phyloP scores from a whole-genome alignment of 2,797 vertebrate species.

The Huso huso region DNA sequence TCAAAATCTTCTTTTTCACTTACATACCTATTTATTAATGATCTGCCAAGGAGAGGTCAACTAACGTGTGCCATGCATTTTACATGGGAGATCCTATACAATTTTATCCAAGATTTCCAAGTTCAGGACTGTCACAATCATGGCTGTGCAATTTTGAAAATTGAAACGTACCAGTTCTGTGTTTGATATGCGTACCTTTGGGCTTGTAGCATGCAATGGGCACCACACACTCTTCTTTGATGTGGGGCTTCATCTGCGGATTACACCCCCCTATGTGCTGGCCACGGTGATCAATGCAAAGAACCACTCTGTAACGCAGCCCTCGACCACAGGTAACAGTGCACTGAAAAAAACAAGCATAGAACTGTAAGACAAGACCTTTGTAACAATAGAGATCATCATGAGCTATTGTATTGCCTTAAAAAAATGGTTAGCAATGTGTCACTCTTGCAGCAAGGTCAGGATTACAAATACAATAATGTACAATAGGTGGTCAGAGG shows the following conservation, averaged over 20 bases:
- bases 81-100: not conserved
- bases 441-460: too few species aligned
- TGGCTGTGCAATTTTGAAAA: too few species aligned
- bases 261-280: conserved; percentile 83
- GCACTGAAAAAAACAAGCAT: conserved; percentile 54
- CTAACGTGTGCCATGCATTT: not conserved
- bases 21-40: not conserved
- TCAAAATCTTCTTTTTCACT: not conserved
- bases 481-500: too few species aligned
- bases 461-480: too few species aligned
- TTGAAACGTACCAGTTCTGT: too few species aligned
- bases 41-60: not conserved
- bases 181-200: conserved; percentile 54
- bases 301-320: conserved; percentile 80
- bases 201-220: conserved; percentile 78
- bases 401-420: too few species aligned
- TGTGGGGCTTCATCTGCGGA: conserved; percentile 71
- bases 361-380: too few species aligned
- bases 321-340: conserved; percentile 86
- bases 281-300: conserved; percentile 80
- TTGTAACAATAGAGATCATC: too few species aligned
- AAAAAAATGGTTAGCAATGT: too few species aligned
- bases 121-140: too few species aligned
- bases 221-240: conserved; percentile 86
- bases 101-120: too few species aligned